Conservation (phyloP, 2,888 invertebrate species). For the Ormyrus labotus region DNA sequence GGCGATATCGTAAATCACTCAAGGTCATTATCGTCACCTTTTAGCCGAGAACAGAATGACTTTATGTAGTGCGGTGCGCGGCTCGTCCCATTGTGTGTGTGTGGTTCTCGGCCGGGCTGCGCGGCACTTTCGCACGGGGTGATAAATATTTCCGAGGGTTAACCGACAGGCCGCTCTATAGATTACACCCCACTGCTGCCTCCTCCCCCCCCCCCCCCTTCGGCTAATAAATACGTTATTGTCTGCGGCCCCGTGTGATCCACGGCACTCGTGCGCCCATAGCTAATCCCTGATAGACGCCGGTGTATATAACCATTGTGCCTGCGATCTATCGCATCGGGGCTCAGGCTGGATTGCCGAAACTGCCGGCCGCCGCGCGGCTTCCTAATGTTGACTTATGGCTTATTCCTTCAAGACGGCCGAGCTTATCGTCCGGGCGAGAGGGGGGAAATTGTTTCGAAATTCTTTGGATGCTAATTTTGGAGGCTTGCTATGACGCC, state of each 20-base stretch:
- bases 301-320: not conserved
- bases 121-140: slow-evolving; percentile 59
- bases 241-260: slow-evolving; percentile 58
- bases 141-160: slow-evolving; percentile 69
- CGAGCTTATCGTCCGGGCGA: too few species aligned
- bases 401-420: slow-evolving; percentile 13
- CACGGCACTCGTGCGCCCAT: slow-evolving; percentile 22
- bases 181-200: slow-evolving; percentile 61
- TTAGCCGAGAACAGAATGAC: slow-evolving; percentile 54
- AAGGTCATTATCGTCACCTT: slow-evolving; percentile 57
- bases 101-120: not conserved
- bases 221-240: slow-evolving; percentile 69
- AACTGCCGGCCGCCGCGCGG: slow-evolving; percentile 29
- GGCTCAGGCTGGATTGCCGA: slow-evolving; percentile 18
- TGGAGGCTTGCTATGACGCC: too few species aligned
- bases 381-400: slow-evolving; percentile 47
- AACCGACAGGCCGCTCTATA: slow-evolving; percentile 66
- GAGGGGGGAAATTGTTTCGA: not conserved
- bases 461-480: not conserved
- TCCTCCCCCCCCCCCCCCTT: slow-evolving; percentile 41
- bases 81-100: slow-evolving; percentile 42
- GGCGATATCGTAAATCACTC: slow-evolving; percentile 55
- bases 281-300: slow-evolving; percentile 29
- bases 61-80: slow-evolving; percentile 41
- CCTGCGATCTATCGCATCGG: too few species aligned